Evolutionary conservation across 1,140 invertebrate species (phyloP), one percentile per base, ranked within the genome.

Genomic region (Panagrolaimus sp.): DNA sequence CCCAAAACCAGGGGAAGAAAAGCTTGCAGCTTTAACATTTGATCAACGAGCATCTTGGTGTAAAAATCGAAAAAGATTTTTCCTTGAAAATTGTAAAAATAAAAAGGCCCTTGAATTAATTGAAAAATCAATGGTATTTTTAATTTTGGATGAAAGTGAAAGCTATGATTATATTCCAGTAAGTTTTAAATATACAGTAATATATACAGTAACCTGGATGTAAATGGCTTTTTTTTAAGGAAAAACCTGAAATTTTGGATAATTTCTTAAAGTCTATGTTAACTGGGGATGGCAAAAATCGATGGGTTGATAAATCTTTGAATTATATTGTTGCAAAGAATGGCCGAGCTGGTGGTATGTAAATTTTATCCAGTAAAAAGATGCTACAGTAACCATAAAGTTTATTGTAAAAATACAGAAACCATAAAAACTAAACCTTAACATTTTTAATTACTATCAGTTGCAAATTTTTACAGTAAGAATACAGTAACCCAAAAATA

Each of bases 321-420:
- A 94, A 94, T 43, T 94, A 94, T 63, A 93, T 94, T 48, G 91
- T 97, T 44, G 93, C 96, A 86, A 96, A 96, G 71, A 97, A 94
- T 44, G 96, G 96, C 24, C 15, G 75, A 67, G 21, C 63, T 71
- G 17, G 77, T 63, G 67, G n/a, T n/a, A n/a, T n/a, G n/a, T n/a
- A n/a, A n/a, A n/a, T n/a, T n/a, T n/a, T n/a, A n/a, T n/a, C n/a
- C n/a, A n/a, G n/a, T n/a, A n/a, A n/a, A n/a, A n/a, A n/a, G n/a
- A n/a, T n/a, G n/a, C n/a, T n/a, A n/a, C n/a, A n/a, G n/a, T n/a
- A n/a, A n/a, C n/a, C n/a, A n/a, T n/a, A n/a, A n/a, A n/a, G n/a
- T n/a, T n/a, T n/a, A n/a, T n/a, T n/a, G n/a, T n/a, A n/a, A n/a
- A n/a, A n/a, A n/a, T n/a, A n/a, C n/a, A n/a, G n/a, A n/a, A n/a